Evolutionary conservation across 2,888 invertebrate genomes (phyloP).

Genomic region (Scaptomyza parva): DNA sequence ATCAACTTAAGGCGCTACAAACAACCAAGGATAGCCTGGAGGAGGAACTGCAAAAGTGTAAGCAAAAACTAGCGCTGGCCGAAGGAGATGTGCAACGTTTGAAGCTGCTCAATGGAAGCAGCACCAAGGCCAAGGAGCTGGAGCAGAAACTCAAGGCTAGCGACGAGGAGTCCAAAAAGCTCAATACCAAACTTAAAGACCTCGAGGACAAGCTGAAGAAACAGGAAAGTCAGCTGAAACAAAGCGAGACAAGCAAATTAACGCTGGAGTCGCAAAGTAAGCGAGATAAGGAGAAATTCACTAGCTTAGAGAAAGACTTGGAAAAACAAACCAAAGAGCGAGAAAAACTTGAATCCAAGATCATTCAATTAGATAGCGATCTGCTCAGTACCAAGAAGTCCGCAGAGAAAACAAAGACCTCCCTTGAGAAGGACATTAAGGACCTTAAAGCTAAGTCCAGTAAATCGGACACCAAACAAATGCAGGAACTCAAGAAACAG

Average conservation of each 20-base stretch:
- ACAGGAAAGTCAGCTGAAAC: conserved; percentile 85
- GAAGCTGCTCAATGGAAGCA: conserved; percentile 77
- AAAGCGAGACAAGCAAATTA: conserved; percentile 85
- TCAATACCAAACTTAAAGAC: conserved; percentile 86
- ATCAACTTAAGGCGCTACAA: conserved; percentile 86
- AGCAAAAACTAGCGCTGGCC: conserved; percentile 88
- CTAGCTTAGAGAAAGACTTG: conserved; percentile 87
- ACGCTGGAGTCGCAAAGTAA: conserved; percentile 85
- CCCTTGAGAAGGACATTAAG: conserved; percentile 91
- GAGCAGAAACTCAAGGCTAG: conserved; percentile 89
- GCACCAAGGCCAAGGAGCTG: conserved; percentile 87
- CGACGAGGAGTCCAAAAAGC: conserved; percentile 89
- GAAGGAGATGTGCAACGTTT: conserved; percentile 84
- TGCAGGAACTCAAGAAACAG: conserved; percentile 86
- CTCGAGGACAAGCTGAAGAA: conserved; percentile 86
- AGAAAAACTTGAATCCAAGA: conserved; percentile 88
- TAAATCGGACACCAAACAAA: conserved; percentile 88
- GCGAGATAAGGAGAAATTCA: conserved; percentile 85
- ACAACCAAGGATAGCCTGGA: conserved; percentile 88
- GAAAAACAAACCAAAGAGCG: conserved; percentile 88
- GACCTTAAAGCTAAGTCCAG: conserved; percentile 89
- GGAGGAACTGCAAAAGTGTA: conserved; percentile 88
- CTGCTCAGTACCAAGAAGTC: conserved; percentile 87
- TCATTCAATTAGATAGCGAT: conserved; percentile 87
- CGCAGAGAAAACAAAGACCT: conserved; percentile 88